A percentile compares a stretch with the other conserved stretches of the same genome.
phyloP scores from a whole-genome alignment of 2,888 invertebrate genomes.

The Dolichomitus sp. region DNA sequence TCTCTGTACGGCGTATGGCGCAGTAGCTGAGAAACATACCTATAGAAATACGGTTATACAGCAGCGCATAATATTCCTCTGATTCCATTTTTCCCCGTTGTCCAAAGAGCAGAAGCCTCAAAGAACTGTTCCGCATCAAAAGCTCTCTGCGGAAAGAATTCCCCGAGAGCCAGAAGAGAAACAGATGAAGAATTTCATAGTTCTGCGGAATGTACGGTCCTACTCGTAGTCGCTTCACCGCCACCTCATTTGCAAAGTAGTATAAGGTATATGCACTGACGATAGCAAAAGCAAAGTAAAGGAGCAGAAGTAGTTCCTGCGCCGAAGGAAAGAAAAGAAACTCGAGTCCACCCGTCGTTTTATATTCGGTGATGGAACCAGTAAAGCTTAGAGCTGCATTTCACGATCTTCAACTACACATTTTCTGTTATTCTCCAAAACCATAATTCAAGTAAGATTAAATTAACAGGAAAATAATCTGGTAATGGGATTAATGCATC shows the following conservation, averaged over 20 bases:
- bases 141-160: conserved; percentile 16
- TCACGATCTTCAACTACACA: neutral
- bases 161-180: conserved; percentile 15
- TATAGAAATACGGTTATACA: conserved; percentile 10
- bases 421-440: neutral
- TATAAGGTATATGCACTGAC: conserved; percentile 19
- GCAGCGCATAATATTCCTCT: conserved; percentile 21
- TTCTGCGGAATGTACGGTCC: neutral
- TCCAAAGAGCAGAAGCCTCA: conserved; percentile 21
- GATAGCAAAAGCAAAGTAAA: neutral
- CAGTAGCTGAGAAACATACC: conserved; percentile 16
- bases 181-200: conserved; percentile 26
- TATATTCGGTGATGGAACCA: conserved; percentile 8
- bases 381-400: conserved; percentile 10
- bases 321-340: neutral
- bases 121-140: conserved; percentile 42
- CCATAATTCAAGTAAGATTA: neutral
- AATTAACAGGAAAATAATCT: neutral
- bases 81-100: conserved; percentile 21
- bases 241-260: conserved; percentile 40
- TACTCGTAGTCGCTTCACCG: conserved; percentile 9
- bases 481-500: neutral
- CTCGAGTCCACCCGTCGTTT: conserved; percentile 10
- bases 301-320: conserved; percentile 27
- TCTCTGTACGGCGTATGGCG: neutral